Evolutionary conservation across 2,113 vertebrate genomes (phyloP), one percentile per base, ranked within the genome.

Genomic region (Dicaeum eximium): DNA sequence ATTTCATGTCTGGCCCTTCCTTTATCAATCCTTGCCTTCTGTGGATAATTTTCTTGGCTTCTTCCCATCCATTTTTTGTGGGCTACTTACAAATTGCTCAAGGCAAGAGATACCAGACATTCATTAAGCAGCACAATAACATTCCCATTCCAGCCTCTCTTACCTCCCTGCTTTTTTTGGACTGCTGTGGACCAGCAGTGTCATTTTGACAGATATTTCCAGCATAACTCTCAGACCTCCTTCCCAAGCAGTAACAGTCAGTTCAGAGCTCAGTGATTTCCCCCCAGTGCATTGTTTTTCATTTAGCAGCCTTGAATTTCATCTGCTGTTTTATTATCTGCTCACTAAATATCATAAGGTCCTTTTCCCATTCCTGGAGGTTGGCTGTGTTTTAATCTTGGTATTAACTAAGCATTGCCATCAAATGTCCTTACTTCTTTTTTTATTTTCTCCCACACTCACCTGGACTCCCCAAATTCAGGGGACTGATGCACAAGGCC

Each of bases 231-330:
- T 92, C 70, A 64, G 87, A 73, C 85, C 90, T 85, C 78, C 58
- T 78, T 89, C 53, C 84, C 42, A 60, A 81, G 92, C 87, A 85
- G 69, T 56, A 87, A 67, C 11, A 95, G 78, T 73, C 80, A 74
- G 87, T 75, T 91, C 92, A 81, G 80, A 94, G 57, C 78, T 80
- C 81, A 67, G 5, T 85, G 57, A 96, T 94, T 84, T 89, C 42
- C 56, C 96, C 95, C 90, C 48, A 60, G 93, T 94, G 96, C 78
- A 79, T 48, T 95, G 93, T 91, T 96, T 89, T 93, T 95, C 95
- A 96, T 96, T 95, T 79, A 85, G 81, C 80, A 91, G 85, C 96
- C 84, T 89, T 75, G 73, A 95, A 81, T 95, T 96, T 96, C 90
- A 95, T 90, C 95, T 84, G 73, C 84, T 0, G 0, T 71, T 96